Percentiles rank a stretch among this genome's conserved stretches.
phyloP scores from a whole-genome alignment of 2,113 vertebrate species.

The Indicator indicator region DNA sequence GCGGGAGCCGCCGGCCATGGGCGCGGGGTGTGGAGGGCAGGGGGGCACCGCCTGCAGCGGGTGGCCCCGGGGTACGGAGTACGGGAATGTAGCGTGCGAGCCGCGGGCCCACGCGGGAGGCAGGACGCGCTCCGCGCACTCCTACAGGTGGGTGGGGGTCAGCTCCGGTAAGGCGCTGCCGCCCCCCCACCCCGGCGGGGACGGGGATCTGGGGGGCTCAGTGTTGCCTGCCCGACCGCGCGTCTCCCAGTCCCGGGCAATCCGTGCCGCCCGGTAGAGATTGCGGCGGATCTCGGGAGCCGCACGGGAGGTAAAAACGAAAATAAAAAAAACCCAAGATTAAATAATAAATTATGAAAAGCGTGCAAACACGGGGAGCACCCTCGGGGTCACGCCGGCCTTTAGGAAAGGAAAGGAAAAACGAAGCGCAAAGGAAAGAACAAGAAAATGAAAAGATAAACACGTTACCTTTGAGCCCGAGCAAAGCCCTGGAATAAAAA shows the following conservation, averaged over 20 bases:
- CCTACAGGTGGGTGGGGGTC: conserved; percentile 47
- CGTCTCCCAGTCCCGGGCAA: neutral
- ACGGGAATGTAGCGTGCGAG: neutral
- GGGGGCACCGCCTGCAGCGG: neutral
- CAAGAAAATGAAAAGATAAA: conserved; percentile 36
- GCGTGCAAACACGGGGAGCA: neutral
- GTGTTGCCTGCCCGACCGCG: neutral
- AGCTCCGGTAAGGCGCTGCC: neutral
- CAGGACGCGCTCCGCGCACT: neutral
- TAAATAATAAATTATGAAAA: neutral
- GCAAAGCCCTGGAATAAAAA: conserved; percentile 71
- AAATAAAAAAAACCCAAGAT: neutral
- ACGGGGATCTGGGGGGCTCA: too few relatives aligned
- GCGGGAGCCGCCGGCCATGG: neutral
- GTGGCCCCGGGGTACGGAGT: neutral
- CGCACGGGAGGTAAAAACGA: neutral
- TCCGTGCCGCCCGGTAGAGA: neutral
- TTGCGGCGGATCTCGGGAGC: neutral
- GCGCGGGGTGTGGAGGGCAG: neutral
- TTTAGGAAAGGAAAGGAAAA: neutral
- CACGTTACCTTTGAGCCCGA: conserved; percentile 76
- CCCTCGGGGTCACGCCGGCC: neutral
- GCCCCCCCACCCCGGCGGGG: neutral
- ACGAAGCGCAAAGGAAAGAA: neutral
- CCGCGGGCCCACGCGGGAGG: neutral